Percentiles rank a stretch among this genome's conserved stretches.
Evolutionary conservation across 2,797 vertebrate genomes (phyloP).

Genomic region (Notamacropus eugenii): DNA sequence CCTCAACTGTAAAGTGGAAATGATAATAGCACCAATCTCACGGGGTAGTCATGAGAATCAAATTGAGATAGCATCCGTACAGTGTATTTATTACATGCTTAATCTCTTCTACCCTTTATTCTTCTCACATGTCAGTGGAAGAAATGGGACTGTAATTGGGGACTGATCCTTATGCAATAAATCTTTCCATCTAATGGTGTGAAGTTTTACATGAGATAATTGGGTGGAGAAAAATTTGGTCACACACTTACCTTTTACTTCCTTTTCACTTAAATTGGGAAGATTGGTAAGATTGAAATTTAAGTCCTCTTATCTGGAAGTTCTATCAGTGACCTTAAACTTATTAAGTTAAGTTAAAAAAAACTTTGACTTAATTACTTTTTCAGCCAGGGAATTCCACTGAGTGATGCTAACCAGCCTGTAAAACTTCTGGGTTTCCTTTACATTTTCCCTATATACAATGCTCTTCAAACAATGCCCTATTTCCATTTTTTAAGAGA

Average conservation of each 20-base stretch:
- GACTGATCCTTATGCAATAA: constrained; percentile 2
- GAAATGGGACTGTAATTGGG: not conserved
- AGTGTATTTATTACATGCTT: not conserved
- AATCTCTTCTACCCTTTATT: not conserved
- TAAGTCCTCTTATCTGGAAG: constrained; percentile 6
- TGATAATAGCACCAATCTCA: not conserved
- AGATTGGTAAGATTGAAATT: not conserved
- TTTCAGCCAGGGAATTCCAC: constrained; percentile 40
- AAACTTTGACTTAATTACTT: not conserved
- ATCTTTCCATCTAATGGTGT: not conserved
- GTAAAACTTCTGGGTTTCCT: constrained; percentile 27
- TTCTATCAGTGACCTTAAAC: constrained; percentile 20
- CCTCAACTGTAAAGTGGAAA: not conserved
- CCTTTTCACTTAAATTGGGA: not conserved
- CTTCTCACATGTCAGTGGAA: not conserved
- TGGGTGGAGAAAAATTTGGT: constrained; percentile 19
- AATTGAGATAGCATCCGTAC: not conserved
- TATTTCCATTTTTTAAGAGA: constrained; percentile 43
- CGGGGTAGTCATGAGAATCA: not conserved
- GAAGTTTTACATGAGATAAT: constrained; percentile 41
- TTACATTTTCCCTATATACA: constrained; percentile 21
- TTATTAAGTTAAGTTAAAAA: constrained; percentile 4
- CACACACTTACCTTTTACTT: not conserved
- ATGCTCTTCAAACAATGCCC: not conserved
- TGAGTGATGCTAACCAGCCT: not conserved